Percentiles rank a stretch among this genome's conserved stretches.
Conservation (phyloP, 1,140 invertebrate species). For the Bombus confusus region DNA sequence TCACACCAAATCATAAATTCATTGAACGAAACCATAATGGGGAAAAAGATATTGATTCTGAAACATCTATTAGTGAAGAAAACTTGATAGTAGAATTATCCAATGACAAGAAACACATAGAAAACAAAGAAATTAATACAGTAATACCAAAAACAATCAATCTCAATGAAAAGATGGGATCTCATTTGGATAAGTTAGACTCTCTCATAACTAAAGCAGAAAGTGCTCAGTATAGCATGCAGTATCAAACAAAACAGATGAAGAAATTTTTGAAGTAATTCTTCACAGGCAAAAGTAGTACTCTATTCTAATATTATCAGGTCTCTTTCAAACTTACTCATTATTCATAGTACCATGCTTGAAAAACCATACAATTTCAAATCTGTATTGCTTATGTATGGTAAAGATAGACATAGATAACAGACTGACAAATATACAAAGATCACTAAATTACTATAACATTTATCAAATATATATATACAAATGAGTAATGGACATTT, state of each 20-base stretch:
- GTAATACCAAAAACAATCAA: conserved; percentile 75
- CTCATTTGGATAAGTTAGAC: conserved; percentile 85
- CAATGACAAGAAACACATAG: conserved; percentile 72
- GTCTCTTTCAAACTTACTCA: neutral
- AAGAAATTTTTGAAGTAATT: conserved; percentile 85
- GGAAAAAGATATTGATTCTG: conserved; percentile 6
- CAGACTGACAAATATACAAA: neutral
- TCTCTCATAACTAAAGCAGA: conserved; percentile 86
- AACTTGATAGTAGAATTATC: conserved; percentile 62
- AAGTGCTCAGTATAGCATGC: conserved; percentile 86
- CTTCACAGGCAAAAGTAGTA: neutral
- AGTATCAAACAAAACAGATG: conserved; percentile 89
- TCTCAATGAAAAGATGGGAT: conserved; percentile 84
- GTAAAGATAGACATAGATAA: neutral
- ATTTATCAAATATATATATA: conserved; percentile 7
- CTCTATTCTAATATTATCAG: neutral
- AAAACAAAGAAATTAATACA: neutral
- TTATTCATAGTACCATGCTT: neutral
- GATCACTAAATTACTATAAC: neutral
- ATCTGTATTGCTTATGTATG: neutral
- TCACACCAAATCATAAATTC: conserved; percentile 73
- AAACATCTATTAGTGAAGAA: conserved; percentile 66
- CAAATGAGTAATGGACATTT: neutral
- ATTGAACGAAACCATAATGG: conserved; percentile 44
- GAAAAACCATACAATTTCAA: neutral